Evolutionary conservation across 2,113 vertebrate species (phyloP), one percentile per base, ranked within the genome.

Genomic region (Axis porcinus): DNA sequence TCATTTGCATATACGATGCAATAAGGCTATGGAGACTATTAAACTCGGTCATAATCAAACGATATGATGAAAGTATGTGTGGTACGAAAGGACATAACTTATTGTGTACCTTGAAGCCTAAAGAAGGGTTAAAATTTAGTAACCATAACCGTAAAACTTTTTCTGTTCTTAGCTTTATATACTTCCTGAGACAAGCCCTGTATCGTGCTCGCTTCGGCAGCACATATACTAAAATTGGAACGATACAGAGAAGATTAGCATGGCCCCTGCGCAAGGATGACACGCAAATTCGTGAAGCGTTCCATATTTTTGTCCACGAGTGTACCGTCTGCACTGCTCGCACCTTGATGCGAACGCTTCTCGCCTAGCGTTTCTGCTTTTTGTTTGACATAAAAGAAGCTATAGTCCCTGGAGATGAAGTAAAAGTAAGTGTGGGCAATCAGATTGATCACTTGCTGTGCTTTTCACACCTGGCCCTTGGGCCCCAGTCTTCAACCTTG

Each of bases 171-270:
- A 1, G 0, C 79, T 40, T 90, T 88, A 98, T 98, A 94, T 98
- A 86, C 0, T 0, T 0, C 0, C 0, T 1, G 12, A 0, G 12
- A 0, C 0, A 0, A 0, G 0, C 0, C 1, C 2, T 3, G 0
- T 0, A 0, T 0, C 0, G 98, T 98, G 98, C 97, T 98, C 84
- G 98, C 98, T 98, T 98, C 98, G 98, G 97, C 97, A 97, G 98
- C 98, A 98, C 97, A 98, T 98, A 98, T 98, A 98, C 97, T 98
- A 98, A 98, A 98, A 98, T 98, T 98, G 98, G 97, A 98, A 98
- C 98, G 97, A 98, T 98, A 98, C 97, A 98, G 98, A 98, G 98
- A 98, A 98, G 97, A 98, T 98, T 98, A 98, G 98, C 98, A 98
- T 98, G 98, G 98, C 98, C 98, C 98, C 98, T 98, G 98, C 98